Conservation (phyloP, 2,113 vertebrate species). For the Antechinus flavipes region DNA sequence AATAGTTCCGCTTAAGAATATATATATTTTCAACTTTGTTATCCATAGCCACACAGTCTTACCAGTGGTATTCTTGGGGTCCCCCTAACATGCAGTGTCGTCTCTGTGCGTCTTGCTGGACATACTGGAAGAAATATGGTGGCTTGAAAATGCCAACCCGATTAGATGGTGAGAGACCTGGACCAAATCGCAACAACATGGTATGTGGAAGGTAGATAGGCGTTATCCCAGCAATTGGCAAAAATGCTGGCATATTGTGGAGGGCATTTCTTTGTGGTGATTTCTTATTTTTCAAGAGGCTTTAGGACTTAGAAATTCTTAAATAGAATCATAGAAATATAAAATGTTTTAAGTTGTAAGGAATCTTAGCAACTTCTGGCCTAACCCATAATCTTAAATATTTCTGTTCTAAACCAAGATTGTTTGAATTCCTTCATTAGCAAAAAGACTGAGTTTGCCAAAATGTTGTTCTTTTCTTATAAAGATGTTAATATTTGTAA, state of each 20-base stretch:
- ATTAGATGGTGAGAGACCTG: slow-evolving; percentile 96
- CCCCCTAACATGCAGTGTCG: slow-evolving; percentile 99
- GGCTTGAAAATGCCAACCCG: slow-evolving; percentile 99
- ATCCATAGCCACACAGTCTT: slow-evolving; percentile 94
- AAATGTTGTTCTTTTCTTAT: background rate
- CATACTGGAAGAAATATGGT: slow-evolving; percentile 99
- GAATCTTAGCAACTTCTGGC: background rate
- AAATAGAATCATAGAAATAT: background rate
- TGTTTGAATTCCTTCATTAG: background rate
- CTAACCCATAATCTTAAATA: background rate
- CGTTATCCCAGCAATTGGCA: background rate
- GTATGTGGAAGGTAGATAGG: slow-evolving; percentile 81
- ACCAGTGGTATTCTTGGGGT: slow-evolving; percentile 99
- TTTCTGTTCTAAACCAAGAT: background rate
- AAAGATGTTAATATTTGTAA: background rate
- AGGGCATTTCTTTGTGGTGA: background rate
- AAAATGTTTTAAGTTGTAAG: background rate
- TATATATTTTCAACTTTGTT: slow-evolving; percentile 87
- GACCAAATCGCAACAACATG: slow-evolving; percentile 96
- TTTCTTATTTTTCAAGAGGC: background rate
- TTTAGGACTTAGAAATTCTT: background rate
- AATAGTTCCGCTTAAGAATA: slow-evolving; percentile 83
- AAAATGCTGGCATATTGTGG: background rate
- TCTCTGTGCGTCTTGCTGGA: slow-evolving; percentile 98
- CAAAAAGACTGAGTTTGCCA: background rate